Conservation (phyloP, 2,113 vertebrate species). For the Hiodon alosoides region DNA sequence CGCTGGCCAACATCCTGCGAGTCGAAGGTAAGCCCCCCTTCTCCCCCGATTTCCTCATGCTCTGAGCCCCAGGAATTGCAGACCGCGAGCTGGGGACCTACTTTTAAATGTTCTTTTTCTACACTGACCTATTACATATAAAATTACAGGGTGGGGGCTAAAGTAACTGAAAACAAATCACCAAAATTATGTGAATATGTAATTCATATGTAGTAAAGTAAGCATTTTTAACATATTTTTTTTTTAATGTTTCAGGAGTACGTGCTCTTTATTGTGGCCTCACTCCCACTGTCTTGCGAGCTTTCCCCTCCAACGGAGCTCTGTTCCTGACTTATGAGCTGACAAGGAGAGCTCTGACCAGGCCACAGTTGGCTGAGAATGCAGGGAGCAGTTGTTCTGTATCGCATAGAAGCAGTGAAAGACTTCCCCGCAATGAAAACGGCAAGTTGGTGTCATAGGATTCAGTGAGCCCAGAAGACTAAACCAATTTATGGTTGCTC, state of each 20-base stretch:
- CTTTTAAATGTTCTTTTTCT: not conserved
- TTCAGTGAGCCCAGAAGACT: no score
- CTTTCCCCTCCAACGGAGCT: conserved; percentile 37
- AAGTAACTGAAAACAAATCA: no score
- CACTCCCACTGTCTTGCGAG: conserved; percentile 31
- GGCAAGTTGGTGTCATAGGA: no score
- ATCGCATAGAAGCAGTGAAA: not conserved
- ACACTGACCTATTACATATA: not conserved
- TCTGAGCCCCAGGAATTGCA: no score
- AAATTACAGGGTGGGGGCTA: no score
- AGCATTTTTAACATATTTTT: not conserved
- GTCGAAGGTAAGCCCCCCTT: conserved; percentile 37
- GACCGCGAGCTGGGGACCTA: no score
- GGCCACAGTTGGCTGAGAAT: not conserved
- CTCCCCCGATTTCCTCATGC: not conserved
- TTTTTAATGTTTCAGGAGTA: conserved; percentile 28
- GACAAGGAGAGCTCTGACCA: conserved; percentile 28
- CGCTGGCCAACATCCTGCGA: conserved; percentile 37
- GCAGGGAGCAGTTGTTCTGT: not conserved
- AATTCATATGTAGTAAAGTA: not conserved
- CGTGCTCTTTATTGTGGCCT: conserved; percentile 32
- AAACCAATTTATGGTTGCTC: no score
- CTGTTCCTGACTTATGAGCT: conserved; percentile 40
- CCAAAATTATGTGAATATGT: no score
- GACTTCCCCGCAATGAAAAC: no score